Evolutionary conservation across 2,888 invertebrate genomes (phyloP).

Genomic region (Synanthedon formicaeformis): DNA sequence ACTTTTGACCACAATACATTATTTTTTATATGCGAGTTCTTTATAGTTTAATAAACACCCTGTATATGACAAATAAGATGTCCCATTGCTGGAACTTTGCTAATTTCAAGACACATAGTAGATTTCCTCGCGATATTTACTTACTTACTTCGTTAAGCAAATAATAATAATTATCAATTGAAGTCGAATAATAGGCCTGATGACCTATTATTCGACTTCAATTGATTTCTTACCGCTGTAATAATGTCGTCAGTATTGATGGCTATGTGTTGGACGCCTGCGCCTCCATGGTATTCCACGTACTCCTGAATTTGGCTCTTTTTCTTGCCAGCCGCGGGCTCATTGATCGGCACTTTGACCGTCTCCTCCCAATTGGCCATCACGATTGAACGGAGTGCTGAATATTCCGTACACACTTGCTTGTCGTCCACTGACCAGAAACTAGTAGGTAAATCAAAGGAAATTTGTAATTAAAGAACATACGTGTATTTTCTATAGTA

Average conservation of each 20-base stretch:
- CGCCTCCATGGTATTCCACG: constrained; percentile 97
- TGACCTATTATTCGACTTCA: no score
- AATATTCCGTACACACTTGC: constrained; percentile 95
- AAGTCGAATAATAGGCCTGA: no score
- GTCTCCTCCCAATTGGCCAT: constrained; percentile 98
- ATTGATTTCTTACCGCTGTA: constrained; percentile 74
- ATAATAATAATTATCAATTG: no score
- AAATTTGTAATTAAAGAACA: constrained; percentile 14
- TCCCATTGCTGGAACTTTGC: no score
- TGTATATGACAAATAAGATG: no score
- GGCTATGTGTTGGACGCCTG: constrained; percentile 98
- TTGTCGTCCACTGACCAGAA: constrained; percentile 99
- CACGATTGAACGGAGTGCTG: constrained; percentile 95
- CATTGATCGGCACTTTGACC: constrained; percentile 97
- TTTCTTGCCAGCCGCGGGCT: constrained; percentile 93
- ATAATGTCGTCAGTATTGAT: constrained; percentile 96
- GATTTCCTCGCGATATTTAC: no score
- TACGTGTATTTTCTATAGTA: background rate
- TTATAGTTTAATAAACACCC: no score
- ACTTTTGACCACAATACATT: no score
- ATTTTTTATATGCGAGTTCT: no score
- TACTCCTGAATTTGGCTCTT: constrained; percentile 99
- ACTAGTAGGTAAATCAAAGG: constrained; percentile 1
- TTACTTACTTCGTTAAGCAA: no score
- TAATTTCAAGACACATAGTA: no score